Evolutionary conservation across 2,888 invertebrate genomes (phyloP).

Genomic region (Willowsia nigromaculata): DNA sequence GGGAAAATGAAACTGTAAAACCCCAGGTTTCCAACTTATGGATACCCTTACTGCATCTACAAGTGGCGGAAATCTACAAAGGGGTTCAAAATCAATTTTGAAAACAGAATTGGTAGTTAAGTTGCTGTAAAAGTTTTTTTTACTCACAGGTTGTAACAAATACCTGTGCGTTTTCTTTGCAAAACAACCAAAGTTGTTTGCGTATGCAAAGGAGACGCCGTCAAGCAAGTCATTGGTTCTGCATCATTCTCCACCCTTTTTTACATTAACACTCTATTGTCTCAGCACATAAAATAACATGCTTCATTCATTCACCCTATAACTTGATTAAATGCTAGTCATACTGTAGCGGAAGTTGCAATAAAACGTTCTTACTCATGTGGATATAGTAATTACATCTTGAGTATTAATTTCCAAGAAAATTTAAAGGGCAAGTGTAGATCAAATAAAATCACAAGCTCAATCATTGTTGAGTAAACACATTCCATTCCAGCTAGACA

Average conservation of each 20-base stretch:
- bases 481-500: too few species aligned
- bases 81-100: conserved; percentile 15
- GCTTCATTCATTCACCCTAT: background rate
- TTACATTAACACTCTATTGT: background rate
- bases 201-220: background rate
- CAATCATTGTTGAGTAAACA: too few species aligned
- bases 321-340: background rate
- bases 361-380: too few species aligned
- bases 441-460: too few species aligned
- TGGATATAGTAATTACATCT: too few species aligned
- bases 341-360: too few species aligned
- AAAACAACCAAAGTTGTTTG: background rate
- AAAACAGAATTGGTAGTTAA: conserved; percentile 49
- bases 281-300: background rate
- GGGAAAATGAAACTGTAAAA: too few species aligned
- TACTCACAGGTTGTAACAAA: background rate
- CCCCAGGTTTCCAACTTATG: too few species aligned
- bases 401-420: too few species aligned
- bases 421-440: too few species aligned
- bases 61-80: conserved; percentile 52
- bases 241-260: background rate
- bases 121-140: conserved; percentile 12
- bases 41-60: too few species aligned
- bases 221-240: background rate
- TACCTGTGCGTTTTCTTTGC: too few species aligned